Conservation (phyloP, 2,113 vertebrate genomes). For the Neotragus moschatus region DNA sequence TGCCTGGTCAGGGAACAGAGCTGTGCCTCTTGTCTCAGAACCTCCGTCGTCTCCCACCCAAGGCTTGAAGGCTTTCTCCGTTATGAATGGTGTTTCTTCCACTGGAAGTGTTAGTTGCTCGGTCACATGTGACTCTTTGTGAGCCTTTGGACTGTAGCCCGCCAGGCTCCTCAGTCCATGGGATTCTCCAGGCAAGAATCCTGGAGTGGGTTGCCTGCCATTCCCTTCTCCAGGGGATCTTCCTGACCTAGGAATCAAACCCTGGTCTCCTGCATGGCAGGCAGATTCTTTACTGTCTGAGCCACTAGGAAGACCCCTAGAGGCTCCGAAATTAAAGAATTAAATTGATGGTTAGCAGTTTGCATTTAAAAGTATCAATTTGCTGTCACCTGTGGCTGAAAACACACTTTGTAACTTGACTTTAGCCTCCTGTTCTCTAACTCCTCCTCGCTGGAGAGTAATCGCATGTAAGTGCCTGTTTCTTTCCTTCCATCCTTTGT, state of each 20-base stretch:
- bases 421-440: neutral
- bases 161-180: neutral
- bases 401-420: neutral
- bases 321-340: neutral
- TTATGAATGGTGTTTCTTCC: neutral
- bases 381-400: neutral
- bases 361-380: neutral
- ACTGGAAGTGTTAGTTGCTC: neutral
- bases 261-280: neutral
- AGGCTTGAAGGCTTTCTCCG: neutral
- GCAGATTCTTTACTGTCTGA: neutral
- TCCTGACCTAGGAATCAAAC: neutral
- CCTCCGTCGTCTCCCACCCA: neutral
- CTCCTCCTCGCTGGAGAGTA: neutral
- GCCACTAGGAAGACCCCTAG: neutral
- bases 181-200: neutral
- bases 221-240: neutral
- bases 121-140: neutral
- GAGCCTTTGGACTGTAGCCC: accelerated
- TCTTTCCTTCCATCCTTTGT: neutral
- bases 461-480: neutral
- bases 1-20: accelerated
- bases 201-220: neutral
- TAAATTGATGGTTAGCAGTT: constrained; percentile 35
- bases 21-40: neutral